Percentiles rank a stretch among this genome's conserved stretches.
phyloP scores from a whole-genome alignment of 2,888 invertebrate genomes.

The Leptinotarsa peninsularis region DNA sequence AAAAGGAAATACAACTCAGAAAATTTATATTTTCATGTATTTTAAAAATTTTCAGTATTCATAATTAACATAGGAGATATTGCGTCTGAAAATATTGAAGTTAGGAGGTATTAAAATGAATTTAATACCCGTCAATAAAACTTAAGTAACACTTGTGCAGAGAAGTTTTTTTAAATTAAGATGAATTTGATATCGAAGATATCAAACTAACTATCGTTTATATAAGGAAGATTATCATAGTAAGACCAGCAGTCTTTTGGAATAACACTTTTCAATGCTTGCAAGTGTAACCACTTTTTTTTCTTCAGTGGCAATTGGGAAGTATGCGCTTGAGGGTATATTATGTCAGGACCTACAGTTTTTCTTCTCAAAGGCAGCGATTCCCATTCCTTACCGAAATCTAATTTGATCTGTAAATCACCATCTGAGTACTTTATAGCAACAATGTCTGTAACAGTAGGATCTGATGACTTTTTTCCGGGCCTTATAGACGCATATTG shows the following conservation, averaged over 20 bases:
- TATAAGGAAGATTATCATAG: not conserved
- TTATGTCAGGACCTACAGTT: conserved; percentile 19
- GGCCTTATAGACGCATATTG: conserved; percentile 25
- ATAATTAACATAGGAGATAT: conserved; percentile 18
- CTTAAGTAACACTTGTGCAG: not conserved
- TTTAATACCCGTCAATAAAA: not conserved
- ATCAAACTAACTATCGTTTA: not conserved
- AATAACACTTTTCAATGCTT: conserved; percentile 21
- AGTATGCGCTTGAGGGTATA: conserved; percentile 27
- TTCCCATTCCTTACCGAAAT: conserved; percentile 22
- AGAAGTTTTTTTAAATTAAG: not conserved
- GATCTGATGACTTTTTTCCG: conserved; percentile 23
- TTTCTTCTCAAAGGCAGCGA: conserved; percentile 22
- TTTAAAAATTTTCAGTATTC: too few species aligned
- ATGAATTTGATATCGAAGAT: not conserved
- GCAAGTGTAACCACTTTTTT: conserved; percentile 23
- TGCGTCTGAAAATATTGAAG: conserved; percentile 22
- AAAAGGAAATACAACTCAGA: too few species aligned
- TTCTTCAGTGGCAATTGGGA: conserved; percentile 27
- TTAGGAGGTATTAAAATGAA: not conserved
- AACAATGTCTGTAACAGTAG: conserved; percentile 25
- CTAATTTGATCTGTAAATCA: conserved; percentile 26
- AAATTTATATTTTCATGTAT: too few species aligned
- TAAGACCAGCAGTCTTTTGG: not conserved
- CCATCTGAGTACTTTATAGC: conserved; percentile 28